phyloP scores from a whole-genome alignment of 2,888 invertebrate species.

The Nomada ferruginata region DNA sequence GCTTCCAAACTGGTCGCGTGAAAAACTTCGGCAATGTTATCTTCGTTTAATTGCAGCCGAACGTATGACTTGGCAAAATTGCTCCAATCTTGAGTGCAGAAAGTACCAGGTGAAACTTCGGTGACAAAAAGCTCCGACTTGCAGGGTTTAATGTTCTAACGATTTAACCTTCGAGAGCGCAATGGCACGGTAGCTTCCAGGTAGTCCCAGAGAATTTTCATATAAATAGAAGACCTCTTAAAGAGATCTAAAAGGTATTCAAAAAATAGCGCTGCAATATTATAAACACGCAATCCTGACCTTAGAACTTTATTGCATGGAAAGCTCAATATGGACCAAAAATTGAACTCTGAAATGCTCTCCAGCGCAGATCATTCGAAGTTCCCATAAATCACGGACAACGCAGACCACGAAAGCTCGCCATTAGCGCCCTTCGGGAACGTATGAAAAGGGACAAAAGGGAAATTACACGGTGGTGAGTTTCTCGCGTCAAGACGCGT shows the following conservation, averaged over 20 bases:
- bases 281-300: no score
- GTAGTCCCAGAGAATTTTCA: no score
- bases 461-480: background rate
- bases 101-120: background rate
- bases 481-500: conserved; percentile 17
- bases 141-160: background rate
- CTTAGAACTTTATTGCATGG: no score
- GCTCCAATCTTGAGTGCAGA: background rate
- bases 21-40: conserved; percentile 26
- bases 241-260: no score
- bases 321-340: no score
- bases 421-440: background rate
- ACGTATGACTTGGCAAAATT: background rate
- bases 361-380: background rate
- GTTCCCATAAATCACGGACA: background rate
- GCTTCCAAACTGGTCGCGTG: conserved; percentile 22
- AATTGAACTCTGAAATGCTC: background rate
- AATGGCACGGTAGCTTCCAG: no score
- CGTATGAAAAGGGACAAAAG: background rate
- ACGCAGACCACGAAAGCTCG: conserved; percentile 8
- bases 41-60: conserved; percentile 35
- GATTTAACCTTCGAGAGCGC: no score
- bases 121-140: background rate
- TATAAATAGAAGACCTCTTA: no score
- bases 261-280: no score